These are phyloP conservation scores for Onthophagus taurus DNA, from an alignment of 1,140 invertebrate species.

Conservation along the genomic window DNA sequence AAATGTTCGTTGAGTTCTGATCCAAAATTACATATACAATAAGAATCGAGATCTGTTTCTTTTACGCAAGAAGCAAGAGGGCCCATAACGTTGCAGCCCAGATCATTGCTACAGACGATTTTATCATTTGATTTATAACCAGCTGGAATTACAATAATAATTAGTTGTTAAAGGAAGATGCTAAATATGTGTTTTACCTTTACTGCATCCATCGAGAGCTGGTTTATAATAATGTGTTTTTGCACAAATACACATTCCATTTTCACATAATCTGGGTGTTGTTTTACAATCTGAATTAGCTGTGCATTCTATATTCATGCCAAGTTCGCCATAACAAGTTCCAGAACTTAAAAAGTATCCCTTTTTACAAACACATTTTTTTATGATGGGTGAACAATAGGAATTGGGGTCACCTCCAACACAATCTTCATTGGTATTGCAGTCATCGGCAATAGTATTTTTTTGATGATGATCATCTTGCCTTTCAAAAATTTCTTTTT, in stretches of 20 bases:
- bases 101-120: too few relatives aligned
- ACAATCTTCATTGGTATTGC: neutral
- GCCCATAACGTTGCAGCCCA: neutral
- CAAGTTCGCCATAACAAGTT: neutral
- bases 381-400: neutral
- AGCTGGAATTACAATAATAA: neutral
- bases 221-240: neutral
- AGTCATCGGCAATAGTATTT: neutral
- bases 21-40: neutral
- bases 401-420: neutral
- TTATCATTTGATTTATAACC: too few relatives aligned
- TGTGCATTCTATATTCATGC: neutral
- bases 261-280: neutral
- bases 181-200: neutral
- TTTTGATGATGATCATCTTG: neutral
- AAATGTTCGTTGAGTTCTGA: neutral
- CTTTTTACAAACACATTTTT: conserved; percentile 4
- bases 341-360: neutral
- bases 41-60: neutral
- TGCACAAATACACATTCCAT: neutral
- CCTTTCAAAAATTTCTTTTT: neutral
- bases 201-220: neutral
- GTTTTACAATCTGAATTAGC: conserved; percentile 1
- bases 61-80: neutral
- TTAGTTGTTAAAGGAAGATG: neutral